Conservation (phyloP, 1,140 invertebrate species). For the Tigriopus japonicus region DNA sequence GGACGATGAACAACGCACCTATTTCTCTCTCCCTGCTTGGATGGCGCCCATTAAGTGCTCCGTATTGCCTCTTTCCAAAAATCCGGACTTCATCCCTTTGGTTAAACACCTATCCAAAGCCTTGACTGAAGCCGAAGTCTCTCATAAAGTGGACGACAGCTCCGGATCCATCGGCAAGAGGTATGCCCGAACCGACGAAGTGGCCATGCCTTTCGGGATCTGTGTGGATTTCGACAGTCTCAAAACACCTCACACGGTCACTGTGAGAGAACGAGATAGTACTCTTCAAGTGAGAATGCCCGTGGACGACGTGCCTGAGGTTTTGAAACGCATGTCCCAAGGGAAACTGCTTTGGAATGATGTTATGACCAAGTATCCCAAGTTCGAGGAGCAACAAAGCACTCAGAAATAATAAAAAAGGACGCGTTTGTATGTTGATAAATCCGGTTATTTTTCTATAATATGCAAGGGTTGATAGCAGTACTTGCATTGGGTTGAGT, state of each 20-base stretch:
- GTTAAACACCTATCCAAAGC: constrained; percentile 57
- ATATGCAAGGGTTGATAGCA: no score
- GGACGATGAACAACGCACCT: constrained; percentile 86
- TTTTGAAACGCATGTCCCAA: constrained; percentile 56
- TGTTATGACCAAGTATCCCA: constrained; percentile 59
- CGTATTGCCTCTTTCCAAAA: constrained; percentile 75
- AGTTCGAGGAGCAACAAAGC: constrained; percentile 78
- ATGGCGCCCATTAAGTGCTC: constrained; percentile 93
- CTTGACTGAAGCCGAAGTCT: constrained; percentile 59
- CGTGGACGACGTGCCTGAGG: constrained; percentile 50
- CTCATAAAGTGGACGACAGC: constrained; percentile 88
- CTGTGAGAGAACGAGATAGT: constrained; percentile 77
- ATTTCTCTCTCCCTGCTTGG: constrained; percentile 64
- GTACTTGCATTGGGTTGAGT: no score
- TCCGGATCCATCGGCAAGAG: constrained; percentile 82
- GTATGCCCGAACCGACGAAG: constrained; percentile 87
- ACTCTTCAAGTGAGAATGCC: constrained; percentile 84
- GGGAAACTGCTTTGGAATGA: constrained; percentile 55
- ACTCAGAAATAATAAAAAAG: constrained; percentile 13
- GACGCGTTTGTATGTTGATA: no score
- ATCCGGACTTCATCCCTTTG: constrained; percentile 68
- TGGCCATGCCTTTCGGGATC: constrained; percentile 95
- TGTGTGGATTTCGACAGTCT: constrained; percentile 96
- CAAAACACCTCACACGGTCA: constrained; percentile 68
- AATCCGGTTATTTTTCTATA: neutral